Evolutionary conservation across 1,140 invertebrate genomes (phyloP).

Genomic region (Orius insidiosus): DNA sequence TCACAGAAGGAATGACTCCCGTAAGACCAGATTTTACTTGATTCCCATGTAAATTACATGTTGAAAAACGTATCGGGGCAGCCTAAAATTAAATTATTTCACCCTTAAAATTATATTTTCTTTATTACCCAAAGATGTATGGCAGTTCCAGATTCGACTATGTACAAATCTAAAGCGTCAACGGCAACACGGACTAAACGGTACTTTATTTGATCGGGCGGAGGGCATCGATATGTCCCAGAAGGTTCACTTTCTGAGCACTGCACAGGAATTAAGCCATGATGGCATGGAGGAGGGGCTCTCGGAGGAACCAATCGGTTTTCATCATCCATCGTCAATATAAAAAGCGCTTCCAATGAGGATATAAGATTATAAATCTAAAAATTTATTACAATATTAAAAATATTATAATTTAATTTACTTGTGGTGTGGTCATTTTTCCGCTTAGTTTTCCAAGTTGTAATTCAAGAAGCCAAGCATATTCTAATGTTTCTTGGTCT

Average conservation of each 20-base stretch:
- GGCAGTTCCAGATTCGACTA: constrained; percentile 76
- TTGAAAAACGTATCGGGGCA: constrained; percentile 69
- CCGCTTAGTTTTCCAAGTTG: constrained; percentile 67
- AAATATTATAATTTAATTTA: constrained; percentile 15
- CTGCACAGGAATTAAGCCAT: constrained; percentile 55
- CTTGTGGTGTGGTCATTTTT: constrained; percentile 56
- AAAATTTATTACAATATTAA: too few relatives aligned
- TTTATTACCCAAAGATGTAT: constrained; percentile 62
- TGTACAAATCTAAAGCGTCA: constrained; percentile 77
- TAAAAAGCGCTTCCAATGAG: constrained; percentile 72
- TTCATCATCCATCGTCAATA: constrained; percentile 74
- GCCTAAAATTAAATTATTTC: constrained; percentile 29
- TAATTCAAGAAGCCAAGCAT: constrained; percentile 81
- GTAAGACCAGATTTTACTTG: constrained; percentile 79
- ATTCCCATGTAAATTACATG: constrained; percentile 85
- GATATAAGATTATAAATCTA: constrained; percentile 68
- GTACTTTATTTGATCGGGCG: constrained; percentile 85
- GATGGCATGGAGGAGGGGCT: constrained; percentile 65
- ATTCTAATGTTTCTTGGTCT: constrained; percentile 89
- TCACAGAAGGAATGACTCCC: constrained; percentile 62
- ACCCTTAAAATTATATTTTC: background rate
- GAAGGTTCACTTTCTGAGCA: constrained; percentile 55
- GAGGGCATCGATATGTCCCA: constrained; percentile 47
- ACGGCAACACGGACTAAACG: constrained; percentile 78
- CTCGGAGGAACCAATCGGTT: constrained; percentile 67